phyloP scores from a whole-genome alignment of 2,888 invertebrate genomes.

The Drosophila prolongata region DNA sequence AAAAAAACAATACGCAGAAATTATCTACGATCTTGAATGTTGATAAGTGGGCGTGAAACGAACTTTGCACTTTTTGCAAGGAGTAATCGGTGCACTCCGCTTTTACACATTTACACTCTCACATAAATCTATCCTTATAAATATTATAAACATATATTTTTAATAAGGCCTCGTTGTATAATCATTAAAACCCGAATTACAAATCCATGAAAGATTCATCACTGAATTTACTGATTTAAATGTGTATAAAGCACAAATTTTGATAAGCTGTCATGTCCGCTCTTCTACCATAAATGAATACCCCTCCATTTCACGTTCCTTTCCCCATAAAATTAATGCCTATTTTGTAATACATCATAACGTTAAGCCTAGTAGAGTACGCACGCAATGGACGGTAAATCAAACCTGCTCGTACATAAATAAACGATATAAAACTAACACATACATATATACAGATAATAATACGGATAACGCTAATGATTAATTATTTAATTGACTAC shows the following conservation, averaged over 20 bases:
- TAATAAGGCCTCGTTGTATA: constrained; percentile 24
- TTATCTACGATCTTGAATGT: constrained; percentile 31
- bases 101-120: constrained; percentile 21
- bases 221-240: constrained; percentile 15
- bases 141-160: constrained; percentile 27
- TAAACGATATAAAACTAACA: constrained; percentile 22
- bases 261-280: constrained; percentile 24
- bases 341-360: constrained; percentile 30
- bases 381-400: constrained; percentile 12
- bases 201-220: constrained; percentile 6
- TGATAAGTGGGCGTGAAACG: constrained; percentile 6
- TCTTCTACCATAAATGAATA: constrained; percentile 26
- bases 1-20: constrained; percentile 33
- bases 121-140: constrained; percentile 31
- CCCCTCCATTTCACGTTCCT: constrained; percentile 19
- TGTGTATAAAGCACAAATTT: constrained; percentile 38
- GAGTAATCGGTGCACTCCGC: constrained; percentile 1
- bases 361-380: constrained; percentile 28
- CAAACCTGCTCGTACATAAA: constrained; percentile 44
- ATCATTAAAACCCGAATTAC: constrained; percentile 12
- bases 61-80: constrained; percentile 4
- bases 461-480: constrained; percentile 26
- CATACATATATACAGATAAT: constrained; percentile 33
- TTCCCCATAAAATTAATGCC: constrained; percentile 22
- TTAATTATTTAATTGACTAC: constrained; percentile 47